phyloP scores from a whole-genome alignment of 2,888 invertebrate genomes.

The Falcaria lacertinaria region DNA sequence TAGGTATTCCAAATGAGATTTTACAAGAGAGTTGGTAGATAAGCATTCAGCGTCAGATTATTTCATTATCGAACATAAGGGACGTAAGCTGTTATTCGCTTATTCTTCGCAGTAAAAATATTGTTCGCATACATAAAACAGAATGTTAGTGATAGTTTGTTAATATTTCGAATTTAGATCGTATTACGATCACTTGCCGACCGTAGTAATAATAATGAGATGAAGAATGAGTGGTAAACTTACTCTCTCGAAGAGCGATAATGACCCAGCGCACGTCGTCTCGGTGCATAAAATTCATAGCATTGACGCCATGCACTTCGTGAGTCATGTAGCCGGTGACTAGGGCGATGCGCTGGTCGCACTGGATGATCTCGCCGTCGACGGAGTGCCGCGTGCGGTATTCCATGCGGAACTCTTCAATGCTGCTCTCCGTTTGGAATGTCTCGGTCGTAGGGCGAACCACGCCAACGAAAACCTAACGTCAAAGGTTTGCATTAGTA shows the following conservation, averaged over 20 bases:
- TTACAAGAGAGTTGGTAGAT: no score
- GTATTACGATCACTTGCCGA: no score
- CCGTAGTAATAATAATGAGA: no score
- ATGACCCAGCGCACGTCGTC: slow-evolving; percentile 93
- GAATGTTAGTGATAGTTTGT: no score
- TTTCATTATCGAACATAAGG: no score
- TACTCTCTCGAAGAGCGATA: slow-evolving; percentile 88
- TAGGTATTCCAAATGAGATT: no score
- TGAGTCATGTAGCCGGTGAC: slow-evolving; percentile 94
- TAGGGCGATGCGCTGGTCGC: slow-evolving; percentile 92
- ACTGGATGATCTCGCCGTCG: slow-evolving; percentile 92
- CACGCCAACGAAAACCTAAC: slow-evolving; percentile 82
- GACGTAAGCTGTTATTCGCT: no score
- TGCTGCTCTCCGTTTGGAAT: slow-evolving; percentile 57
- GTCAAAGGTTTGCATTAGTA: background rate
- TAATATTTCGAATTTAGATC: no score
- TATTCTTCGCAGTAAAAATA: no score
- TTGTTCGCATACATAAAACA: no score
- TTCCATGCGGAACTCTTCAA: slow-evolving; percentile 82
- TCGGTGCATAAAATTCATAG: slow-evolving; percentile 92
- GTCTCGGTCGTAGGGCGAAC: slow-evolving; percentile 84
- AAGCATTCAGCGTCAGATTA: no score
- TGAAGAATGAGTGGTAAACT: slow-evolving; percentile 23
- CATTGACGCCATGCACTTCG: slow-evolving; percentile 91
- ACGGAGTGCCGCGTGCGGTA: slow-evolving; percentile 93